These are phyloP conservation scores for Heliangelus exortis DNA, from an alignment of 2,797 vertebrate genomes.

Conservation along the genomic window DNA sequence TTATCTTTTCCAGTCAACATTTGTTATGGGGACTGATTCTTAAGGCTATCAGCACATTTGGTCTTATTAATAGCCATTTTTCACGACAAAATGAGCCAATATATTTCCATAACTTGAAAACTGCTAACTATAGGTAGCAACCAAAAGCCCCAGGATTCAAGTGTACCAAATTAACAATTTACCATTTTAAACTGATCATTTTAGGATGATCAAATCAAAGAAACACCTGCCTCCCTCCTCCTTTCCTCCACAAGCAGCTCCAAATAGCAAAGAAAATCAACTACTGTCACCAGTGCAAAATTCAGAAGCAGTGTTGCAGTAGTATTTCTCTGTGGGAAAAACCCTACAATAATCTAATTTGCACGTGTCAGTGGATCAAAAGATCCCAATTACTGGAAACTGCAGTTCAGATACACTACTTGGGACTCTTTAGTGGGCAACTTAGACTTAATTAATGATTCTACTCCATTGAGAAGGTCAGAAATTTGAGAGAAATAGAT, in stretches of 20 bases:
- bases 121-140: not conserved
- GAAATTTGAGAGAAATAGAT: not conserved
- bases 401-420: not conserved
- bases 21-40: not conserved
- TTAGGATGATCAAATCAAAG: not conserved
- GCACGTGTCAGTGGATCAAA: not conserved
- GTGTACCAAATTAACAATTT: not conserved
- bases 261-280: not conserved
- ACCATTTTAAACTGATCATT: not conserved
- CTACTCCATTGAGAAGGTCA: not conserved
- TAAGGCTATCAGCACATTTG: not conserved
- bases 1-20: not conserved
- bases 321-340: not conserved
- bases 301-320: not conserved
- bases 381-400: not conserved
- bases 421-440: not conserved
- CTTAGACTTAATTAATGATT: not conserved
- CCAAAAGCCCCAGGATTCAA: not conserved
- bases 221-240: not conserved
- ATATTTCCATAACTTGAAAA: not conserved
- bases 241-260: not conserved
- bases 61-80: not conserved
- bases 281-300: not conserved
- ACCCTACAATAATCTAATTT: not conserved
- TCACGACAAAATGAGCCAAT: not conserved